Evolutionary conservation across 2,888 invertebrate species (phyloP).

Genomic region (Nemapogon koenigi): DNA sequence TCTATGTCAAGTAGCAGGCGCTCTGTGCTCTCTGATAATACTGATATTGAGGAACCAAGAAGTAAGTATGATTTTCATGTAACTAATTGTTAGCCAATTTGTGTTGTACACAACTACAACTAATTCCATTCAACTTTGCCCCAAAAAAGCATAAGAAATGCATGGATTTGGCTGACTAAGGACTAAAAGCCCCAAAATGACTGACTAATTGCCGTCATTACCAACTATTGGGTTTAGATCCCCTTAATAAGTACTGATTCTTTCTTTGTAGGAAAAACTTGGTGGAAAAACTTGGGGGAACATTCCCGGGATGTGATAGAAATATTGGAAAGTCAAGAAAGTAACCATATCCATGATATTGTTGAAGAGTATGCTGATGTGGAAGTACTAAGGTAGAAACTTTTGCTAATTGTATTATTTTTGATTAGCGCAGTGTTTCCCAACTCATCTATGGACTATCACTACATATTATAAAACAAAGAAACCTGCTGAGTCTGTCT

Average conservation of each 20-base stretch:
- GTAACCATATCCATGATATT: slow-evolving; percentile 24
- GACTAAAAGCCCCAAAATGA: background rate
- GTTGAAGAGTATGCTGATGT: slow-evolving; percentile 37
- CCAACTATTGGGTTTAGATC: background rate
- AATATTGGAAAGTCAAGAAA: slow-evolving; percentile 28
- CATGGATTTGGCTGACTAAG: no score
- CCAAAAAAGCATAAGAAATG: no score
- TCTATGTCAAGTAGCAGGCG: no score
- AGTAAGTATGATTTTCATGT: slow-evolving; percentile 34
- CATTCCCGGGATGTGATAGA: slow-evolving; percentile 37
- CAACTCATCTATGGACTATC: background rate
- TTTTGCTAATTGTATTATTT: background rate
- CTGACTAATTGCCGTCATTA: no score
- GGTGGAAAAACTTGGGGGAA: slow-evolving; percentile 47
- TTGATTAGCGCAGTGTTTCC: background rate
- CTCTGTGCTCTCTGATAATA: slow-evolving; percentile 41
- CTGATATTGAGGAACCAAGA: slow-evolving; percentile 38
- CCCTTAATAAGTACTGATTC: background rate
- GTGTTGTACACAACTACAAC: no score
- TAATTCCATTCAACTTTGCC: no score
- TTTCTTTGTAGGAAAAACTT: slow-evolving; percentile 36
- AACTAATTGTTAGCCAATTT: no score
- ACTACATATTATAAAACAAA: background rate
- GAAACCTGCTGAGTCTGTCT: background rate
- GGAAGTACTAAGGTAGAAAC: slow-evolving; percentile 36